Evolutionary conservation across 1,140 invertebrate species (phyloP).

Genomic region (Caerostris darwini): DNA sequence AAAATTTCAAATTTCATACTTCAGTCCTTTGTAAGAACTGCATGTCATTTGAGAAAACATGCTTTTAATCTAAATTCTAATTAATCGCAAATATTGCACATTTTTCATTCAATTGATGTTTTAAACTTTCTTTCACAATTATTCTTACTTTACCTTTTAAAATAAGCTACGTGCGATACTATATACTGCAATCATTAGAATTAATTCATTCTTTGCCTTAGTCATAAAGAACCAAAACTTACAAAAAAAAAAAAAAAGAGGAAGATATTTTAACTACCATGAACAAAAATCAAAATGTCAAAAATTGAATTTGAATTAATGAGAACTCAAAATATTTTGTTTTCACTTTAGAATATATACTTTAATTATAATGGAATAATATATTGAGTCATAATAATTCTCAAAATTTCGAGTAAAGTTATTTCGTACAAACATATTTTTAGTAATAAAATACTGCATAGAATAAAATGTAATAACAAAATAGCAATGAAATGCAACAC

Average conservation of each 20-base stretch:
- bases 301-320: constrained; percentile 50
- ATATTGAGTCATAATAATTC: too few relatives aligned
- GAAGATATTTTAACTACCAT: neutral
- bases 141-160: neutral
- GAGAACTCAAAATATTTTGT: constrained; percentile 46
- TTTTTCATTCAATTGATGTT: neutral
- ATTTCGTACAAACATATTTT: too few relatives aligned
- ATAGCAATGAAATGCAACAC: too few relatives aligned
- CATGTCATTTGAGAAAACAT: neutral
- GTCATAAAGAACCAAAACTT: neutral
- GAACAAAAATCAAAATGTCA: constrained; percentile 54
- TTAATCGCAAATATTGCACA: neutral
- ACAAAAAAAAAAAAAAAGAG: neutral
- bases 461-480: too few relatives aligned
- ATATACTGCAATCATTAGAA: neutral
- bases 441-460: too few relatives aligned
- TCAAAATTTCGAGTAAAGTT: too few relatives aligned
- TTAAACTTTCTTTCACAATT: neutral
- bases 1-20: neutral
- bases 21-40: neutral
- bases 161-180: neutral
- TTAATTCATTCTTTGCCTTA: neutral
- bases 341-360: neutral
- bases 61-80: constrained; percentile 3
- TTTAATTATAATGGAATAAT: too few relatives aligned